phyloP scores from a whole-genome alignment of 2,797 vertebrate genomes.

The Remorina albescens region DNA sequence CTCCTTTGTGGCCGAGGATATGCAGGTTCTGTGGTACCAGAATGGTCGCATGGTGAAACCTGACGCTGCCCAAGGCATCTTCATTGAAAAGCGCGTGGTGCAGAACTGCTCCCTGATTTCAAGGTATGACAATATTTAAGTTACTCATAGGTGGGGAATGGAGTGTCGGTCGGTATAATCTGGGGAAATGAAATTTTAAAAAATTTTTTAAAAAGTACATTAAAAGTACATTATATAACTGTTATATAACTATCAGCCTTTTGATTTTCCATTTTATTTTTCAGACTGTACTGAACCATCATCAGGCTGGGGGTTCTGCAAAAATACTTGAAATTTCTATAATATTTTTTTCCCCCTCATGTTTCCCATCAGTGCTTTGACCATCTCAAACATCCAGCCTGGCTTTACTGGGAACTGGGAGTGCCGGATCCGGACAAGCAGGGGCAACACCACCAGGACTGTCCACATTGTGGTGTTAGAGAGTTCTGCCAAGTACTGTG shows the following conservation, averaged over 20 bases:
- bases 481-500: slow-evolving; percentile 94
- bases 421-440: slow-evolving; percentile 92
- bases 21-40: slow-evolving; percentile 98
- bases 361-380: slow-evolving; percentile 87
- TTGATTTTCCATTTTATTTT: neutral
- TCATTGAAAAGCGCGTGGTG: slow-evolving; percentile 96
- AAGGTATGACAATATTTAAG: slow-evolving; percentile 82
- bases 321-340: neutral
- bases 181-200: neutral
- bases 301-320: neutral
- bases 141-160: neutral
- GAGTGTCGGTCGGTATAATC: neutral
- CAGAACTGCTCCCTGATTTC: slow-evolving; percentile 98
- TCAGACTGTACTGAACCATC: neutral
- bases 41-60: slow-evolving; percentile 94
- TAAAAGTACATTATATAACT: neutral
- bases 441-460: slow-evolving; percentile 94
- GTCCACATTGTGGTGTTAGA: slow-evolving; percentile 96
- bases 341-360: neutral
- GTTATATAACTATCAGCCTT: neutral
- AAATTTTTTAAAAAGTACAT: too few relatives aligned
- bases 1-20: slow-evolving; percentile 95
- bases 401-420: slow-evolving; percentile 98
- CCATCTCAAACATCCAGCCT: slow-evolving; percentile 97
- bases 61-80: slow-evolving; percentile 93